Percentiles rank a stretch among this genome's conserved stretches.
Evolutionary conservation across 2,797 vertebrate species (phyloP).

Genomic region (Fistularia tabacaria): DNA sequence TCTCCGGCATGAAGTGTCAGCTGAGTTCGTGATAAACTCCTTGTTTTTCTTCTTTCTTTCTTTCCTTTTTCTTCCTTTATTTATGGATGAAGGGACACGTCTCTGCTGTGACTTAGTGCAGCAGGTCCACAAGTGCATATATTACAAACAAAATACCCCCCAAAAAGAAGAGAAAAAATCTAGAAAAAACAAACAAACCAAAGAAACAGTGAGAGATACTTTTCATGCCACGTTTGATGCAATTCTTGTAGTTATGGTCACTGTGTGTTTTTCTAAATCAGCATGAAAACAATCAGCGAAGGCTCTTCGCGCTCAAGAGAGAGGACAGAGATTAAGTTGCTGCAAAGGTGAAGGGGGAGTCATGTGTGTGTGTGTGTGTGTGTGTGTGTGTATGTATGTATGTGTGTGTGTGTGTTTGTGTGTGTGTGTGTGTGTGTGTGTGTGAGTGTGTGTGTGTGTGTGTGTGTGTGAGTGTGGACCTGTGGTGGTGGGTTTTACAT

Average conservation of each 20-base stretch:
- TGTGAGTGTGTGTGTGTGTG: constrained; percentile 25
- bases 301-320: no score
- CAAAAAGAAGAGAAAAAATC: no score
- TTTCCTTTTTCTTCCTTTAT: no score
- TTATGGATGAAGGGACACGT: background rate
- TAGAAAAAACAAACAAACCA: background rate
- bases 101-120: background rate
- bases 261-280: no score
- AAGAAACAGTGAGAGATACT: constrained; percentile 20
- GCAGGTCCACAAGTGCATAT: constrained; percentile 35
- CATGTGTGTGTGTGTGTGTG: constrained; percentile 19
- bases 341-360: constrained; percentile 50
- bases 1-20: constrained; percentile 62
- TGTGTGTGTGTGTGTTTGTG: background rate
- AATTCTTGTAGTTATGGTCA: background rate
- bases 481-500: constrained; percentile 1
- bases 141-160: no score
- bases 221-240: constrained; percentile 21
- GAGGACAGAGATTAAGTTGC: constrained; percentile 23
- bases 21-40: constrained; percentile 58
- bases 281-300: background rate
- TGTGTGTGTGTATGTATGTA: constrained; percentile 18
- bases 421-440: constrained; percentile 30
- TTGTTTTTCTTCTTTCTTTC: constrained; percentile 26
- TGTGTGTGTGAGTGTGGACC: background rate